A percentile compares a stretch with the other conserved stretches of the same genome.
phyloP scores from a whole-genome alignment of 2,888 invertebrate genomes.

The Nudaria mundana region DNA sequence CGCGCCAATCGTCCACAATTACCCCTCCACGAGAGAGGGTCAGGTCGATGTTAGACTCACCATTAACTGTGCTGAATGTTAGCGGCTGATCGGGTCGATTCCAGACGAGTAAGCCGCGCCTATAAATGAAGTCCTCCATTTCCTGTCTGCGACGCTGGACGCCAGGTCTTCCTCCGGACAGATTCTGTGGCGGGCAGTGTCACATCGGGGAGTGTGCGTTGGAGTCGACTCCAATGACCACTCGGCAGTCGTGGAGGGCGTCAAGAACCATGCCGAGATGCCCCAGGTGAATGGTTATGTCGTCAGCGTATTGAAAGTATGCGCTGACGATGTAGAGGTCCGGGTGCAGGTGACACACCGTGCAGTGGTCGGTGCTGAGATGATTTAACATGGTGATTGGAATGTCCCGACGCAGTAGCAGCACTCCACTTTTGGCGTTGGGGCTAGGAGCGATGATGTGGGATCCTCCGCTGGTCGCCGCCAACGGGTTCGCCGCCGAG shows the following conservation, averaged over 20 bases:
- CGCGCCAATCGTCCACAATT: conserved; percentile 17
- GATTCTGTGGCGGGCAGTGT: conserved; percentile 16
- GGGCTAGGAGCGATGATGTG: no score
- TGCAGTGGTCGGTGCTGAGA: no score
- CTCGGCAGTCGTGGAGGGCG: conserved; percentile 1
- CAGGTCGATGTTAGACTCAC: conserved; percentile 28
- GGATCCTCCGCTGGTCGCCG: no score
- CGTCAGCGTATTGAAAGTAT: conserved; percentile 5
- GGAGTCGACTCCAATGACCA: conserved; percentile 23
- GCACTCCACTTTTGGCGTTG: no score
- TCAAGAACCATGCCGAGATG: conserved; percentile 15
- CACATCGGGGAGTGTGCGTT: conserved; percentile 35
- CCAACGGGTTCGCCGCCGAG: no score
- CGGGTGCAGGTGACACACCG: conserved; percentile 7
- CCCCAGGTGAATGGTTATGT: not conserved
- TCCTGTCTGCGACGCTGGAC: not conserved
- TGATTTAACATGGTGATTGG: no score
- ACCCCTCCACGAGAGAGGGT: conserved; percentile 16
- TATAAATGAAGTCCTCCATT: conserved; percentile 1
- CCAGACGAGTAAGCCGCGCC: not conserved
- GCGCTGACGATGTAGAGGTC: not conserved
- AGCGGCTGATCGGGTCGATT: not conserved
- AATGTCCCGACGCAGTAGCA: no score
- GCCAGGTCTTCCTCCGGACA: conserved; percentile 18
- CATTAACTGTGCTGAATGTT: conserved; percentile 17